These are phyloP conservation scores for Ageneiosus marmoratus DNA, from an alignment of 2,113 vertebrate species.

Conservation along the genomic window DNA sequence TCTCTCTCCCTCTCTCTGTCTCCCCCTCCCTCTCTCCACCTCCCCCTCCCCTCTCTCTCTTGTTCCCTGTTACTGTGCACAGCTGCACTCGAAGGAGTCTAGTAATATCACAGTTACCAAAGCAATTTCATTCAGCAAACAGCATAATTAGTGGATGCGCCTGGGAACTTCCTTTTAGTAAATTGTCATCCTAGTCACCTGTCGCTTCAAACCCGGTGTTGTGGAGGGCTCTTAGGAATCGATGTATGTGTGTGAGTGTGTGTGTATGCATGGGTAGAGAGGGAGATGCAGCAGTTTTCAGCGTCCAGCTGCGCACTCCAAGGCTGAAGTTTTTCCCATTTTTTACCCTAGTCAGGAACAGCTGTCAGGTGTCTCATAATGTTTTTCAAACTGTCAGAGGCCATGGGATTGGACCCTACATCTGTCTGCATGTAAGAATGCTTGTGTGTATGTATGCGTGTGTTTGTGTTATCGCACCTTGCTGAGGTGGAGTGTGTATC, in stretches of 20 bases:
- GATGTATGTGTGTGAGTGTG: slow-evolving; percentile 43
- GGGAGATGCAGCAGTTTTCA: slow-evolving; percentile 44
- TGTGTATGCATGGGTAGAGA: slow-evolving; percentile 30
- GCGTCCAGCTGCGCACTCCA: slow-evolving; percentile 65
- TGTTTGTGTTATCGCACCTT: slow-evolving; percentile 13
- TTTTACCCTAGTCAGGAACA: slow-evolving; percentile 61
- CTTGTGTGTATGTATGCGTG: slow-evolving; percentile 23
- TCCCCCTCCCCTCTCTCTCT: background rate
- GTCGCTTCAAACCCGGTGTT: slow-evolving; percentile 42
- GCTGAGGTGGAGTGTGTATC: slow-evolving; percentile 19
- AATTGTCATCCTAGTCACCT: slow-evolving; percentile 62
- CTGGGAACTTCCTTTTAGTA: slow-evolving; percentile 52
- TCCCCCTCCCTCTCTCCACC: background rate
- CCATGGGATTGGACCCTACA: slow-evolving; percentile 53
- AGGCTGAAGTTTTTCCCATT: slow-evolving; percentile 49
- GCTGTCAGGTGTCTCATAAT: slow-evolving; percentile 69
- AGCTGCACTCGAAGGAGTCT: slow-evolving; percentile 40
- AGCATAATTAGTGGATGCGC: slow-evolving; percentile 63
- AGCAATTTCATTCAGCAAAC: slow-evolving; percentile 32
- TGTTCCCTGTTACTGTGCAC: slow-evolving; percentile 4
- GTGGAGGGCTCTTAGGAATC: slow-evolving; percentile 16
- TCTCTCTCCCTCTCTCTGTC: background rate
- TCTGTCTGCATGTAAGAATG: slow-evolving; percentile 42
- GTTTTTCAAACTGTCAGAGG: slow-evolving; percentile 63
- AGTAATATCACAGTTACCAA: slow-evolving; percentile 40